Conservation (phyloP, 2,113 vertebrate genomes). For the Apodemus speciosus region DNA sequence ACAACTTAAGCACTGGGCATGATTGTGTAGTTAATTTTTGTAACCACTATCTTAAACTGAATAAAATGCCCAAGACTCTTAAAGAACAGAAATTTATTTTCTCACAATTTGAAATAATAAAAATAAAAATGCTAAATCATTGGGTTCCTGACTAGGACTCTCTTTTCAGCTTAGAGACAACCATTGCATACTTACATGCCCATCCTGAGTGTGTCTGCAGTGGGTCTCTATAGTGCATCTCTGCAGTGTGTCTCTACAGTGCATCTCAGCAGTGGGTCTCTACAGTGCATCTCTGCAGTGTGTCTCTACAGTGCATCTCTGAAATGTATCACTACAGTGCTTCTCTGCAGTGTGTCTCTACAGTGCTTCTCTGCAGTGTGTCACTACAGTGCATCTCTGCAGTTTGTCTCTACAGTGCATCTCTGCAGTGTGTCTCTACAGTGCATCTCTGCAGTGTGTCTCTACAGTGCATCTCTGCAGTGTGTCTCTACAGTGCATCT, state of each 20-base stretch:
- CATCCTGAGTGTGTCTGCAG: background rate
- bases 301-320: too few relatives aligned
- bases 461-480: background rate
- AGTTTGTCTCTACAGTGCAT: too few relatives aligned
- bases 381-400: too few relatives aligned
- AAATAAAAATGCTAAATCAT: background rate
- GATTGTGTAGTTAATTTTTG: background rate
- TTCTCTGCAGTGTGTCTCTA: too few relatives aligned
- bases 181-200: background rate
- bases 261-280: too few relatives aligned
- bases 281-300: too few relatives aligned
- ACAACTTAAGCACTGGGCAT: background rate
- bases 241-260: background rate
- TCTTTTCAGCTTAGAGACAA: background rate
- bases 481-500: background rate
- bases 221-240: background rate
- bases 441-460: background rate
- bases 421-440: too few relatives aligned
- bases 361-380: too few relatives aligned
- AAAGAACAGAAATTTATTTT: background rate
- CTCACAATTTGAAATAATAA: background rate
- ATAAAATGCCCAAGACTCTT: background rate
- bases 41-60: background rate
- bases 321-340: too few relatives aligned
- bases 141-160: too few relatives aligned